phyloP scores from a whole-genome alignment of 2,888 invertebrate species.

The Heliconius sara region DNA sequence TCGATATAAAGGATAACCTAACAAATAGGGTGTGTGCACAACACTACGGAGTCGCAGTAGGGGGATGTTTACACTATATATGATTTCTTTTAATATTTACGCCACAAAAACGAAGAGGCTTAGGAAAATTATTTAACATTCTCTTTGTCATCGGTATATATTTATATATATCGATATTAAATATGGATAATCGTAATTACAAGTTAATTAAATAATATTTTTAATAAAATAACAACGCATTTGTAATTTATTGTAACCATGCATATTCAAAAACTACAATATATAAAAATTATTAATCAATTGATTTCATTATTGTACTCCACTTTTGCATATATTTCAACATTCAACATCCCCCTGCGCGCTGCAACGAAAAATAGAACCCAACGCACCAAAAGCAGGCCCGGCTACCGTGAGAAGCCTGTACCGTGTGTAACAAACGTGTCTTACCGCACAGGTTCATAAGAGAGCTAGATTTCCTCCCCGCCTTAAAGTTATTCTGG shows the following conservation, averaged over 20 bases:
- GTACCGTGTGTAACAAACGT: slow-evolving; percentile 68
- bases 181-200: no score
- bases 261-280: neutral
- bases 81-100: neutral
- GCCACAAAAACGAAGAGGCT: no score
- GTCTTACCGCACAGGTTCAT: slow-evolving; percentile 98
- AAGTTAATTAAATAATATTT: no score
- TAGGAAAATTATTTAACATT: no score
- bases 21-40: slow-evolving; percentile 66
- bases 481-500: slow-evolving; percentile 93
- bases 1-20: slow-evolving; percentile 54
- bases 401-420: slow-evolving; percentile 72
- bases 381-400: slow-evolving; percentile 78
- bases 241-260: neutral
- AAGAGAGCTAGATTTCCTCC: slow-evolving; percentile 96
- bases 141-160: no score
- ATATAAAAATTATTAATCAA: neutral
- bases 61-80: slow-evolving; percentile 50
- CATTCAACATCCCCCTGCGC: slow-evolving; percentile 50
- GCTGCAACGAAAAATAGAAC: slow-evolving; percentile 69
- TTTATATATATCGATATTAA: no score
- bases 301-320: neutral
- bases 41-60: slow-evolving; percentile 63
- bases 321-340: neutral
- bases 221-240: no score